phyloP scores from a whole-genome alignment of 2,797 vertebrate genomes.

The Megaceryle alcyon region DNA sequence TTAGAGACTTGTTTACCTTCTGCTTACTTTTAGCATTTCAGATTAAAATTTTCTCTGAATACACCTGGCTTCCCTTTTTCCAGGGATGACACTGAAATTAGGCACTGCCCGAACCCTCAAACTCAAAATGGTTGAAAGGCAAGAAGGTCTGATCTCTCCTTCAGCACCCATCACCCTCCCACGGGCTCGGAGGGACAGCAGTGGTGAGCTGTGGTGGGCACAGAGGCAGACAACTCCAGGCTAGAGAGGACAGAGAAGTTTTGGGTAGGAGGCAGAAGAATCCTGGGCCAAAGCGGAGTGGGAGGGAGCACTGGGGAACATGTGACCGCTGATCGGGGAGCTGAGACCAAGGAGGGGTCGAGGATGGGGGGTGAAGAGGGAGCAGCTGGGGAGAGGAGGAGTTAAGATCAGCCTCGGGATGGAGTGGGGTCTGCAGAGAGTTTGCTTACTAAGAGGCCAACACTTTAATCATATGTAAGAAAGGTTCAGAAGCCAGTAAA shows the following conservation, averaged over 20 bases:
- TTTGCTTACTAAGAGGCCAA: neutral
- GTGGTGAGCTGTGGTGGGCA: neutral
- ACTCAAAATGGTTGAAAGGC: neutral
- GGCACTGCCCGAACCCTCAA: neutral
- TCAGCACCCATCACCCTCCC: fast-evolving
- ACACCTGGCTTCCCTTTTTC: neutral
- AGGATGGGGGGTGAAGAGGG: neutral
- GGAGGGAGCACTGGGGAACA: neutral
- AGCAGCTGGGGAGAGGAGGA: neutral
- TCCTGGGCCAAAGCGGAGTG: too few relatives aligned
- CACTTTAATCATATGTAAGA: neutral
- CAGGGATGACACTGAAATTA: neutral
- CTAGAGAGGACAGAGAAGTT: neutral
- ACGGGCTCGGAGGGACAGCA: fast-evolving
- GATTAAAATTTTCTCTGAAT: neutral
- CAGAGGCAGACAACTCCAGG: neutral
- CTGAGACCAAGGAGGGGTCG: neutral
- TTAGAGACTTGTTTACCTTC: neutral
- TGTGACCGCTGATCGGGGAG: neutral
- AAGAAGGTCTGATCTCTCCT: neutral
- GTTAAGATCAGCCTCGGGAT: neutral
- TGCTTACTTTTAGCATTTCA: neutral
- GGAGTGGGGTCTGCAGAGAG: neutral
- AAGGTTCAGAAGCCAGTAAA: neutral
- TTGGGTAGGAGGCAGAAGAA: neutral